A percentile compares a stretch with the other conserved stretches of the same genome.
Conservation (phyloP, 1,140 invertebrate genomes). For the Atta cephalotes region DNA sequence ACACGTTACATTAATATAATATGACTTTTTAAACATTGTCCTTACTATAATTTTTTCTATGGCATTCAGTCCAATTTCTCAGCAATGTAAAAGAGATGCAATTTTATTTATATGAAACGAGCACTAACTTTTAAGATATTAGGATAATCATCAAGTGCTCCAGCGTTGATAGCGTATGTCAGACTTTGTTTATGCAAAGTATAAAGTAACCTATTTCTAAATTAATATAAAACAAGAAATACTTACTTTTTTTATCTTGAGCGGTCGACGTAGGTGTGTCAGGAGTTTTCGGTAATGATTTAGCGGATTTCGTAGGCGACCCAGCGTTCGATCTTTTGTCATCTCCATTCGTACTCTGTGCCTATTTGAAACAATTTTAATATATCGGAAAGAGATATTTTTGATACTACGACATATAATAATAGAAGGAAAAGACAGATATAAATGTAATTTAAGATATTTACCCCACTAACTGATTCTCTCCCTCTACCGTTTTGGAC, state of each 20-base stretch:
- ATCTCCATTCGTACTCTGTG: slow-evolving; percentile 88
- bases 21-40: slow-evolving; percentile 30
- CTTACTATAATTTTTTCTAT: slow-evolving; percentile 44
- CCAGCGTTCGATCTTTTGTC: slow-evolving; percentile 85
- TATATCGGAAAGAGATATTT: background rate
- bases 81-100: slow-evolving; percentile 42
- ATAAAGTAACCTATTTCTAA: background rate
- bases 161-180: background rate
- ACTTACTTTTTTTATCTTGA: slow-evolving; percentile 92
- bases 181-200: background rate
- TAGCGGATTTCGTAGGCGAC: slow-evolving; percentile 87
- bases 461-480: slow-evolving; percentile 89
- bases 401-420: background rate
- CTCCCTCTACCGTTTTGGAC: slow-evolving; percentile 93
- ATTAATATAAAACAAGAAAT: background rate
- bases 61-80: slow-evolving; percentile 25
- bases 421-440: background rate
- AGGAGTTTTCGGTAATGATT: slow-evolving; percentile 88
- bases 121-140: background rate
- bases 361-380: slow-evolving; percentile 74
- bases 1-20: background rate
- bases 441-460: slow-evolving; percentile 73
- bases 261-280: slow-evolving; percentile 87
- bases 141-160: background rate
- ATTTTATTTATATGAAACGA: slow-evolving; percentile 34